Percentiles rank a stretch among this genome's conserved stretches.
phyloP scores from a whole-genome alignment of 1,140 invertebrate species.

The Vanessa tameamea region DNA sequence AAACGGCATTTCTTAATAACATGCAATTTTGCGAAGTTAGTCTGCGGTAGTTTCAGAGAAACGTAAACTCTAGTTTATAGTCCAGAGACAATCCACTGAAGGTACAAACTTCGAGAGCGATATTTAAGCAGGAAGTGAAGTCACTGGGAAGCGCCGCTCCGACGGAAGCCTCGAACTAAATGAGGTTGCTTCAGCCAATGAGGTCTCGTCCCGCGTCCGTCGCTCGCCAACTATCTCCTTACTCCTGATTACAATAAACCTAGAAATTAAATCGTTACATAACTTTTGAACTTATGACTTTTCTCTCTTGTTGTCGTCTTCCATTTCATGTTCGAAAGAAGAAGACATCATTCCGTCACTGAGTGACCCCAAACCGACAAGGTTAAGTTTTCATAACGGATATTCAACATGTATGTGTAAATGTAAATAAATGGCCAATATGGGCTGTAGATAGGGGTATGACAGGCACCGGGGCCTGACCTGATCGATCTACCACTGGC shows the following conservation, averaged over 20 bases:
- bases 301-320: no score
- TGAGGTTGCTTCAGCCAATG: not conserved
- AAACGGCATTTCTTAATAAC: not conserved
- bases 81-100: not conserved
- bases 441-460: not conserved
- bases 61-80: not conserved
- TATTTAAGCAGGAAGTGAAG: conserved; percentile 2
- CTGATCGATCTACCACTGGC: conserved; percentile 1
- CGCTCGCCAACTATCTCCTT: no score
- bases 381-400: no score
- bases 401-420: no score
- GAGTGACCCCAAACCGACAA: no score
- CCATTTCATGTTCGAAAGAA: no score
- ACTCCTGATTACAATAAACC: no score
- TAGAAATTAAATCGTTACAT: no score
- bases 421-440: no score
- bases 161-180: not conserved
- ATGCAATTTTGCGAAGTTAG: not conserved
- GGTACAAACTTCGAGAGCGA: not conserved
- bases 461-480: not conserved
- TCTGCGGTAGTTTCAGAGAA: not conserved
- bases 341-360: no score
- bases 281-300: no score
- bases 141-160: not conserved
- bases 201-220: not conserved